phyloP scores from a whole-genome alignment of 2,888 invertebrate species.

The Glaucopsyche alexis region DNA sequence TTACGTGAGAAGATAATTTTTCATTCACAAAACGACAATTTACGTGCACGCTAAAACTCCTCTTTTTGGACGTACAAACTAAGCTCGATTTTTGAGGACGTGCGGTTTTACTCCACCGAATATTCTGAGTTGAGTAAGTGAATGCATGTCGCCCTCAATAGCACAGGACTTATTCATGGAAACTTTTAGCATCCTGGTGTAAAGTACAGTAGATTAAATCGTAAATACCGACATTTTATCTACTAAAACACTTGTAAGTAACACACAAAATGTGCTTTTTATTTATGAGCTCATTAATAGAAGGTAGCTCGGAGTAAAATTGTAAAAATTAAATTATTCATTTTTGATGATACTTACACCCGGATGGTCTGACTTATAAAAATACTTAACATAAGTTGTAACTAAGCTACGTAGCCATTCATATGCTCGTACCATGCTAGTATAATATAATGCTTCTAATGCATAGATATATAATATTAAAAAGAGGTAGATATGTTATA shows the following conservation, averaged over 20 bases:
- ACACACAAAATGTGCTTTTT: background rate
- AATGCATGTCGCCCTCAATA: slow-evolving; percentile 16
- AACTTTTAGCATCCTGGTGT: slow-evolving; percentile 22
- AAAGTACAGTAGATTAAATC: background rate
- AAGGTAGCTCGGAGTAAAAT: too few relatives aligned
- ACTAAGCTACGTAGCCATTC: too few relatives aligned
- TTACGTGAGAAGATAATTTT: slow-evolving; percentile 5
- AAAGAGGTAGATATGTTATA: too few relatives aligned
- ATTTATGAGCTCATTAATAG: too few relatives aligned
- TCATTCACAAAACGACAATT: slow-evolving; percentile 13
- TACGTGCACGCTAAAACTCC: background rate
- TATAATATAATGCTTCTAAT: too few relatives aligned
- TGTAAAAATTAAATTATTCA: too few relatives aligned
- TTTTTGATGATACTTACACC: too few relatives aligned
- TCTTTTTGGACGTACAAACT: slow-evolving; percentile 4
- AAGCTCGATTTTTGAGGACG: slow-evolving; percentile 13
- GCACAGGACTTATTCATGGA: slow-evolving; percentile 21
- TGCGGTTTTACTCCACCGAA: slow-evolving; percentile 8
- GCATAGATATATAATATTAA: too few relatives aligned
- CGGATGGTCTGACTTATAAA: too few relatives aligned
- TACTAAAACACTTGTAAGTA: background rate
- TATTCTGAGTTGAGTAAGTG: slow-evolving; percentile 13
- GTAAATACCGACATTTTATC: background rate
- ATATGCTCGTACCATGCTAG: too few relatives aligned
- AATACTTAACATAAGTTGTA: too few relatives aligned